Base-by-base conservation (phyloP, 2,113 vertebrate species). In the Eptesicus fuscus region DNA sequence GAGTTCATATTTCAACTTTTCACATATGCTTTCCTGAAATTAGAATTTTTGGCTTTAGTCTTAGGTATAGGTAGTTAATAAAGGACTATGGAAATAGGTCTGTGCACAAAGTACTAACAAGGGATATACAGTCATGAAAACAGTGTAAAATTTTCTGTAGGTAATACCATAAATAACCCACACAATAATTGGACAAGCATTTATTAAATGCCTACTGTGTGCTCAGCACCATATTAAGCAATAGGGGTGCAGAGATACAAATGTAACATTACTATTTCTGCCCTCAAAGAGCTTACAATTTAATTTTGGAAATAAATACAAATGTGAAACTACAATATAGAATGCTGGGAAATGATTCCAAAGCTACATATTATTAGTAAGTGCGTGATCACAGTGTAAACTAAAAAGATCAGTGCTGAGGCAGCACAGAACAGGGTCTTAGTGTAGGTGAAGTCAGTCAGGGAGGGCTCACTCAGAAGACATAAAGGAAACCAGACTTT, bases 231-330 rank as follows among this genome's bases (percentile, higher is more conserved):
- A 44, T 85, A 94, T 95, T 97, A 97, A 95, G 96, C 97, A 96
- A 82, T 95, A 88, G 9, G 83, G 88, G 82, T 94, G 70, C 67
- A 86, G 53, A 65, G n/a, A 95, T 95, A 96, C 88, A 96, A 96
- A 94, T 42, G 69, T 93, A 73, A 91, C 91, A 95, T 93, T 78
- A 86, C 30, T 86, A 90, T 88, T 90, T 93, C 96, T 97, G 97
- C 97, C 73, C 97, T 94, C 97, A 95, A 95, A 95, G 96, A 97
- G 97, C 97, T 97, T 95, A 97, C 97, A 97, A 91, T 91, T 93
- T 97, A 96, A 90, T 53, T 93, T 77, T 79, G 37, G n/a, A 94
- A 97, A 97, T 95, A 96, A 96, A 96, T 96, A 97, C 86, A 96
- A 92, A 92, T 67, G 56, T 90, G 40, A 86, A 93, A 90, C 90